A percentile compares a stretch with the other conserved stretches of the same genome.
These are phyloP conservation scores for Charaxes varanes DNA, from an alignment of 1,140 invertebrate species.

Conservation along the genomic window DNA sequence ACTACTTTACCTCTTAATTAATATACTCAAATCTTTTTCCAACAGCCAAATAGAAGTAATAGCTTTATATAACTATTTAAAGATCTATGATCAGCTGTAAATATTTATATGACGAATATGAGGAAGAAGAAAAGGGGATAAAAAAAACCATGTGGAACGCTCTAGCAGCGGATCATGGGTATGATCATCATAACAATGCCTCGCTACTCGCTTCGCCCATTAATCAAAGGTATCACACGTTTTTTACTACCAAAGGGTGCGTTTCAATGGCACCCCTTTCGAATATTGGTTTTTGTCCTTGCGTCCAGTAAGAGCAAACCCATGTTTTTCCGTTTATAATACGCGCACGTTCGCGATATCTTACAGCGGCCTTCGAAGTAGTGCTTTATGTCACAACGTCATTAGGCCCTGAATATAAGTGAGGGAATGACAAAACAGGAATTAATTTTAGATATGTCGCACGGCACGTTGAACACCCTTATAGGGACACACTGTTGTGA, in stretches of 20 bases:
- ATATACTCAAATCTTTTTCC: too few species aligned
- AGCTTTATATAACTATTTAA: too few species aligned
- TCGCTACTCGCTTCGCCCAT: conserved; percentile 35
- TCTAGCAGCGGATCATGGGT: too few species aligned
- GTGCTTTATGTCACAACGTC: conserved; percentile 61
- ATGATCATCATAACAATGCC: conserved; percentile 27
- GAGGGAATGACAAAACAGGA: conserved; percentile 72
- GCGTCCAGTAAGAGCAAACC: conserved; percentile 67
- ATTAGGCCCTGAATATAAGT: conserved; percentile 68
- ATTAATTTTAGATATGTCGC: conserved; percentile 72
- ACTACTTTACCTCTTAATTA: too few species aligned
- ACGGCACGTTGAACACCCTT: conserved; percentile 65
- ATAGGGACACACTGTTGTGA: conserved; percentile 18
- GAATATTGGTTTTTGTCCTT: conserved; percentile 69
- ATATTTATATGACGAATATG: too few species aligned
- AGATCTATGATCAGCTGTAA: too few species aligned
- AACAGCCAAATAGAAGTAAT: too few species aligned
- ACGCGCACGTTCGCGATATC: conserved; percentile 55
- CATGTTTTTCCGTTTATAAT: conserved; percentile 65
- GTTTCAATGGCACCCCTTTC: conserved; percentile 65
- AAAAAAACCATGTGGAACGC: too few species aligned
- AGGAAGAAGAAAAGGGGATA: too few species aligned
- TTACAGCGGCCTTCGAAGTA: conserved; percentile 49
- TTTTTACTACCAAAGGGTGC: conserved; percentile 64
- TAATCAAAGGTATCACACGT: conserved; percentile 62